Evolutionary conservation across 1,140 invertebrate species (phyloP), one percentile per base, ranked within the genome.

Genomic region (Contarinia nasturtii): DNA sequence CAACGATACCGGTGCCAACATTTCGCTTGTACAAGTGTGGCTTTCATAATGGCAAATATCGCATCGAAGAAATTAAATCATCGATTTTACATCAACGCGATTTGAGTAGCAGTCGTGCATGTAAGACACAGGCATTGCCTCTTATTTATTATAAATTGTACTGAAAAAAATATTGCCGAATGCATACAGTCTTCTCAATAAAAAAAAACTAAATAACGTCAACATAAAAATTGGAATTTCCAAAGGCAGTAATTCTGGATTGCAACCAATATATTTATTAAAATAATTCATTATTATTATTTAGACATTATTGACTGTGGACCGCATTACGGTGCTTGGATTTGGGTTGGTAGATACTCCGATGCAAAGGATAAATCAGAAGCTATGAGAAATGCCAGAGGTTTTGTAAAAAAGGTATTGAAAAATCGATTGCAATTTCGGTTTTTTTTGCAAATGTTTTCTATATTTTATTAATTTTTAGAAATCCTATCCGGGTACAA

Each of bases 261-360:
- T n/a, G n/a, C n/a, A n/a, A n/a, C n/a, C n/a, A n/a, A n/a, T n/a
- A n/a, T n/a, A n/a, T n/a, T n/a, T n/a, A n/a, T n/a, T n/a, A n/a
- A n/a, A n/a, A n/a, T n/a, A n/a, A n/a, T n/a, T n/a, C n/a, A n/a
- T n/a, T n/a, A n/a, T n/a, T n/a, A n/a, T n/a, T n/a, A n/a, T n/a
- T n/a, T n/a, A n/a, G n/a, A n/a, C n/a, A 79, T 95, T 48, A 67
- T 95, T 27, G 89, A 94, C 60, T 84, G 86, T 54, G 82, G 82
- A n/a, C 68, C 69, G 8, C 76, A 81, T 1, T 27, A 27, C 10
- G 88, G 87, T 1, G 78, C 94, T 48, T 95, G 90, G 88, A 80
- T 89, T 2, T 96, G 91, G 91, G 80, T 90, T 7, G 91, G 91
- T 0, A 75, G 74, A 58, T 66, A 76, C 52, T 75, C 82, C 36